Base-by-base conservation (phyloP, 2,113 vertebrate species). In the Corythaixoides concolor region DNA sequence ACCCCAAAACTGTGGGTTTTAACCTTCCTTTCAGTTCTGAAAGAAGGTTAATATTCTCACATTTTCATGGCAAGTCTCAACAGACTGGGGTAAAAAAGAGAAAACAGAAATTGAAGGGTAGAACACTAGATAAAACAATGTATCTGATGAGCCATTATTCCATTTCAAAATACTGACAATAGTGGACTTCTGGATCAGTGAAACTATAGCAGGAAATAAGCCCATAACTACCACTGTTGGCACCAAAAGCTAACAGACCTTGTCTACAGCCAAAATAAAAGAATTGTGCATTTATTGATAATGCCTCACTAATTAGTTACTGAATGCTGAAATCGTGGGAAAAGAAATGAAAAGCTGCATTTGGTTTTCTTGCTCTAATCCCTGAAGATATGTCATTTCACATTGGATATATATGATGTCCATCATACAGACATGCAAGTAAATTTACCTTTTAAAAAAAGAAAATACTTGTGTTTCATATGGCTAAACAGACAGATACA, bases 361-460 rank as follows among this genome's bases (percentile, higher is more conserved):
- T 74, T 84, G 5, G 37, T 45, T 91, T 81, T 50, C 32, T 69
- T 85, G 23, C 26, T 72, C 13, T 58, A 72, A 45, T 15, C 32
- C 37, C 37, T 70, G 50, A 86, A 70, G 21, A 37, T 30, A 59
- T 0, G 5, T 21, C 11, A 12, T 50, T 24, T 28, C 33, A 53
- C 0, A 0, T 7, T 76, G 24, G 18, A 52, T 52, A 49, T 30
- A 49, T 63, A 37, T 19, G 14, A 33, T 23, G 18, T 10, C 37
- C 41, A 47, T 43, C 49, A 28, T 5, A 39, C 0, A 56, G 35
- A 47, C 23, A 37, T 39, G 21, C 7, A 80, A 64, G 24, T 3
- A 69, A 20, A 53, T 77, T 77, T 78, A 69, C 35, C 33, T 76
- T 76, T 39, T 11, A 52, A 60, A 67, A 67, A 26, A 78, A 66